Percentiles rank a stretch among this genome's conserved stretches.
Conservation (phyloP, 2,888 invertebrate species). For the Diarsia brunnea region DNA sequence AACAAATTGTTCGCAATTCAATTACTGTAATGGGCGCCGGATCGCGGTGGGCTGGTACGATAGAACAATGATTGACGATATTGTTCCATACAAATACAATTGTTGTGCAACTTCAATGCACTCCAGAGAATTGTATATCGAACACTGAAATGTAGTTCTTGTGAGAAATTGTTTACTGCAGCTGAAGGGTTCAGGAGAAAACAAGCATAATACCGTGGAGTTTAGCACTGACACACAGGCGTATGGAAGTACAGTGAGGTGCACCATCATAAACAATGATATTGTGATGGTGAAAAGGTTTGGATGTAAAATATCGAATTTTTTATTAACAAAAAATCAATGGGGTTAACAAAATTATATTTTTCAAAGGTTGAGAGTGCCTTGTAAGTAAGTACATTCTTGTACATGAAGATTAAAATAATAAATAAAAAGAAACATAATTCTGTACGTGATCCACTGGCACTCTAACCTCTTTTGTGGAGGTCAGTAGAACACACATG, state of each 20-base stretch:
- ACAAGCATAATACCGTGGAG: not conserved
- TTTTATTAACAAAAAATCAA: no score
- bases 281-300: not conserved
- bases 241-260: no score
- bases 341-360: no score
- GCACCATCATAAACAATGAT: not conserved
- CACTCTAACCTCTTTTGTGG: no score
- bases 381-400: no score
- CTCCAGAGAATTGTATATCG: conserved; percentile 28
- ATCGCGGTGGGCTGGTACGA: conserved; percentile 53
- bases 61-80: conserved; percentile 61
- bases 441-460: no score
- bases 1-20: conserved; percentile 81
- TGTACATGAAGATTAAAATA: no score
- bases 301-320: no score
- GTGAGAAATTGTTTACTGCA: not conserved
- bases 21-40: conserved; percentile 78
- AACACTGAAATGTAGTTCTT: conserved; percentile 4
- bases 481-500: not conserved
- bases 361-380: no score
- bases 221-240: not conserved
- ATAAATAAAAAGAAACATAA: not conserved
- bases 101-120: conserved; percentile 40
- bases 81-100: conserved; percentile 47
- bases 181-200: not conserved